phyloP scores from a whole-genome alignment of 2,797 vertebrate genomes.

The Rallus crepitans region DNA sequence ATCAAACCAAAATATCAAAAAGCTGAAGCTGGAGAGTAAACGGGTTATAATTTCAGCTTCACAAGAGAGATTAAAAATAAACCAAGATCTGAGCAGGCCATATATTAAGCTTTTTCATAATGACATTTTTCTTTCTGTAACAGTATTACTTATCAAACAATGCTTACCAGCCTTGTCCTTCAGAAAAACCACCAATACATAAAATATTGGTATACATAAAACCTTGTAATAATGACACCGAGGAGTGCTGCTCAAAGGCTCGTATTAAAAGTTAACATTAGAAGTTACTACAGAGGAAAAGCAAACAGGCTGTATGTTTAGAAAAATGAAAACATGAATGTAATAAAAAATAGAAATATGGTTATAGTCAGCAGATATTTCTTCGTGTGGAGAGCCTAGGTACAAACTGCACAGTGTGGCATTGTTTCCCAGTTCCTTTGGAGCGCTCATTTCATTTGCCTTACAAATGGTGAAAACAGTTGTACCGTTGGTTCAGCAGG shows the following conservation, averaged over 20 bases:
- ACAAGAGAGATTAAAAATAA: background rate
- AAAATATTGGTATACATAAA: background rate
- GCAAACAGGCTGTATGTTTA: background rate
- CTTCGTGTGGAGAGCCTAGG: background rate
- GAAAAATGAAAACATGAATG: background rate
- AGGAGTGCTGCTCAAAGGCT: background rate
- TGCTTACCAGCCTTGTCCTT: background rate
- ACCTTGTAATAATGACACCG: background rate
- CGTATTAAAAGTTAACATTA: background rate
- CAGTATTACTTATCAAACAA: background rate
- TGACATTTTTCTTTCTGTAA: background rate
- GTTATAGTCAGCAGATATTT: background rate
- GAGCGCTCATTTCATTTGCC: background rate
- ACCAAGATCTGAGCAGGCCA: background rate
- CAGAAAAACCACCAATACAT: background rate
- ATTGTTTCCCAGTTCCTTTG: background rate
- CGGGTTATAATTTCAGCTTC: background rate
- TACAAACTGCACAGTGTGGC: background rate
- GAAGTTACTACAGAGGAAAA: background rate
- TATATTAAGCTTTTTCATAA: background rate
- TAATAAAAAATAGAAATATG: background rate
- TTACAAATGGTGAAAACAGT: background rate
- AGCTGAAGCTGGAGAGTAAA: background rate
- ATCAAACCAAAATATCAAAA: conserved; percentile 44
- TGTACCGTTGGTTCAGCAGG: background rate